Conservation (phyloP, 2,113 vertebrate species). For the Sylvia atricapilla region DNA sequence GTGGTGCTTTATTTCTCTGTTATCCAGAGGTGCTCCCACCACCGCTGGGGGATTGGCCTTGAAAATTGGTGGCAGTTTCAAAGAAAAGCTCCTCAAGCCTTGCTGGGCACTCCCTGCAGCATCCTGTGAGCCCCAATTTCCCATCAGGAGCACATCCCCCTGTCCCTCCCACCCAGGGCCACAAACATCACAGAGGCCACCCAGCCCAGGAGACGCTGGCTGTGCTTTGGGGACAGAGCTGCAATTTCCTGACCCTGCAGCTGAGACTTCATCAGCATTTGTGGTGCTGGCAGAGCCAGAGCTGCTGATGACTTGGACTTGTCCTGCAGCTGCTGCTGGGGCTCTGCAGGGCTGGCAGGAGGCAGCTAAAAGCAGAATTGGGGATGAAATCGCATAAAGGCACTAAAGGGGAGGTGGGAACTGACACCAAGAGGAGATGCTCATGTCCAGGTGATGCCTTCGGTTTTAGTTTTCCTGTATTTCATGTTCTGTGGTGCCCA, state of each 20-base stretch:
- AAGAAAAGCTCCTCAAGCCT: background rate
- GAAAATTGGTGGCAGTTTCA: background rate
- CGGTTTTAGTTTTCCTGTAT: rapidly evolving
- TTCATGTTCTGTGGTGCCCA: too few species aligned
- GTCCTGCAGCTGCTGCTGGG: background rate
- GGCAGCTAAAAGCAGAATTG: background rate
- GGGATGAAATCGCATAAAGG: background rate
- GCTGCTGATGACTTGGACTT: background rate
- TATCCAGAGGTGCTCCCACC: background rate
- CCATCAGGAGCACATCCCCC: background rate
- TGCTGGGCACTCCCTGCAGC: too few species aligned
- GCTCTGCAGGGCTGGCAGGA: background rate
- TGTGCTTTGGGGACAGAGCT: background rate
- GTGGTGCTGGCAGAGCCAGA: background rate
- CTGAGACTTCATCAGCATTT: background rate
- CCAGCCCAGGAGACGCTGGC: background rate
- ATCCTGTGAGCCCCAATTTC: background rate
- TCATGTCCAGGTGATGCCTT: rapidly evolving
- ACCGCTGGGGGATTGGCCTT: background rate
- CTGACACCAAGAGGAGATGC: background rate
- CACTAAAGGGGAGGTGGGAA: background rate
- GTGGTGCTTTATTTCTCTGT: rapidly evolving
- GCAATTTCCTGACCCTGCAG: background rate
- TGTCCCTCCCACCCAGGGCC: background rate
- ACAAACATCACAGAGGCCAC: background rate